phyloP scores from a whole-genome alignment of 1,140 invertebrate genomes.

The Papilio polytes region DNA sequence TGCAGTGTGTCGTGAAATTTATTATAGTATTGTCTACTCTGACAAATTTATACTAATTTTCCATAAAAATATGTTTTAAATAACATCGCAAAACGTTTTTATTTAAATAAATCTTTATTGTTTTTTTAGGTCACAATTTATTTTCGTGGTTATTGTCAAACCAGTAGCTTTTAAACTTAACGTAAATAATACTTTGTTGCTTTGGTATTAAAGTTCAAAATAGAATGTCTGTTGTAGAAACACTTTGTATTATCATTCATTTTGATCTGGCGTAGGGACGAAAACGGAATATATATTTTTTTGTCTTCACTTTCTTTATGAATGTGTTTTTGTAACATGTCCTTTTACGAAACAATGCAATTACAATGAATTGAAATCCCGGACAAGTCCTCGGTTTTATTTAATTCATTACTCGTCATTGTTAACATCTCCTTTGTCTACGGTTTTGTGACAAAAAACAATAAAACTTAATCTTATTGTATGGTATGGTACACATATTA shows the following conservation, averaged over 20 bases:
- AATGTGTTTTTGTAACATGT: constrained; percentile 32
- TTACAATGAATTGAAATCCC: constrained; percentile 35
- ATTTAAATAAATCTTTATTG: constrained; percentile 1
- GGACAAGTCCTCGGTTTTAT: constrained; percentile 14
- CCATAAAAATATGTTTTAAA: constrained; percentile 20
- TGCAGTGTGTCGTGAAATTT: constrained; percentile 51
- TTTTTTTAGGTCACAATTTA: too few species aligned
- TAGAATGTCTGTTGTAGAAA: background rate
- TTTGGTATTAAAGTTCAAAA: background rate
- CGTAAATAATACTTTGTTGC: background rate
- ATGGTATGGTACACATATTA: background rate
- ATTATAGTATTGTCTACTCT: background rate
- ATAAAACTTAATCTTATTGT: constrained; percentile 11
- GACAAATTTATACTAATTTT: background rate
- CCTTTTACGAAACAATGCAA: constrained; percentile 34
- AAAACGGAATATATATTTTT: constrained; percentile 30
- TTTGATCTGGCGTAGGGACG: constrained; percentile 11
- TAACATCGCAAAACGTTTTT: background rate
- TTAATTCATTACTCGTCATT: constrained; percentile 31
- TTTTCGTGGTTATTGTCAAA: background rate
- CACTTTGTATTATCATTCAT: background rate
- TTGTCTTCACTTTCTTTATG: constrained; percentile 28
- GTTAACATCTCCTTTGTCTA: constrained; percentile 20
- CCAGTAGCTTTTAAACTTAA: background rate
- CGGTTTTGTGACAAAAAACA: background rate